These are phyloP conservation scores for Pristionchus exspectatus DNA, from an alignment of 2,888 invertebrate genomes.

Conservation along the genomic window DNA sequence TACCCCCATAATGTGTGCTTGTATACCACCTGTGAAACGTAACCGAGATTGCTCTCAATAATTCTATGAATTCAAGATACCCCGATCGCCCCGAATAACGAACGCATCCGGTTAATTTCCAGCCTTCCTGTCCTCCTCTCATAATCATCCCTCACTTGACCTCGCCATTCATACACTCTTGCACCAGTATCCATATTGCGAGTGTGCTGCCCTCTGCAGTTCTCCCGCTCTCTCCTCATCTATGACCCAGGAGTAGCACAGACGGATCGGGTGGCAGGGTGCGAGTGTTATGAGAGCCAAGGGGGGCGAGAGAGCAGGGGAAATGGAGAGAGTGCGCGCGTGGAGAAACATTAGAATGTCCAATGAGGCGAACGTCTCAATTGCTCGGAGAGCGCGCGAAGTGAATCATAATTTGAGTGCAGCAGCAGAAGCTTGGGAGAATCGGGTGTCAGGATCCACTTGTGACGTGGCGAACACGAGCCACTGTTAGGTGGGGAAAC, in stretches of 20 bases:
- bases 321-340: not conserved
- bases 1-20: not conserved
- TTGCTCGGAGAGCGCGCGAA: not conserved
- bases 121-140: not conserved
- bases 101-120: conserved; percentile 8
- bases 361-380: conserved; percentile 39
- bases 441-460: not conserved
- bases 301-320: not conserved
- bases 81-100: conserved; percentile 34
- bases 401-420: not conserved
- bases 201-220: not conserved
- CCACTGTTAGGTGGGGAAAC: too few relatives aligned
- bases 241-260: not conserved
- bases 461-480: too few relatives aligned
- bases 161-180: conserved; percentile 40
- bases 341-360: conserved; percentile 43
- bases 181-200: conserved; percentile 15
- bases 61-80: not conserved
- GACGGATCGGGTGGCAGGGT: not conserved
- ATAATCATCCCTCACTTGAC: not conserved
- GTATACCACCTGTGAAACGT: not conserved
- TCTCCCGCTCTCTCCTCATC: not conserved
- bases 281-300: not conserved
- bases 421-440: not conserved
- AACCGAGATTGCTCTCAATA: not conserved